A percentile compares a stretch with the other conserved stretches of the same genome.
Evolutionary conservation across 2,113 vertebrate genomes (phyloP).

Genomic region (Tauraco erythrolophus): DNA sequence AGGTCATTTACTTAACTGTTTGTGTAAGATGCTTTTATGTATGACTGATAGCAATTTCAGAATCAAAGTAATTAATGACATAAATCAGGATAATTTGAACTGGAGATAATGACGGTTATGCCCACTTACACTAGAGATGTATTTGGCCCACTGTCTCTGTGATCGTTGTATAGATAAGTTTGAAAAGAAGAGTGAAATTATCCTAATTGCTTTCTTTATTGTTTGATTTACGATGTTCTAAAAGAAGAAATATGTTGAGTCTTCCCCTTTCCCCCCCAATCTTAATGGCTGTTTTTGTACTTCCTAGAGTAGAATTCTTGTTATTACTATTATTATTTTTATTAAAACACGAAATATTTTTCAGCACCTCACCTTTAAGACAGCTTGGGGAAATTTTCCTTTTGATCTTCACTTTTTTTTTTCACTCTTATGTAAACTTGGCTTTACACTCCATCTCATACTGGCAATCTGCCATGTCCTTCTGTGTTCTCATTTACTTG

Average conservation of each 20-base stretch:
- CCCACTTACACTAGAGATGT: not conserved
- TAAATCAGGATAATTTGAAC: not conserved
- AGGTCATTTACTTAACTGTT: not conserved
- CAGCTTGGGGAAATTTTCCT: not conserved
- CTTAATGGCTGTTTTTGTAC: not conserved
- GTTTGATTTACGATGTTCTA: not conserved
- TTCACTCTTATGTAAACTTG: not conserved
- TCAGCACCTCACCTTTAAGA: not conserved
- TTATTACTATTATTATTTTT: not conserved
- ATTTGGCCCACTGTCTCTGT: not conserved
- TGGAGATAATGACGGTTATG: not conserved
- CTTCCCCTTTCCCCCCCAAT: not conserved
- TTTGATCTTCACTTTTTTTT: not conserved
- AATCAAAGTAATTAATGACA: not conserved
- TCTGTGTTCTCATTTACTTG: not conserved
- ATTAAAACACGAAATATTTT: not conserved
- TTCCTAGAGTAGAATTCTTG: not conserved
- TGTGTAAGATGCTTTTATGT: not conserved
- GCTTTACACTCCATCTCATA: not conserved
- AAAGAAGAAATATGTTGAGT: not conserved
- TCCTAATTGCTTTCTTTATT: not conserved
- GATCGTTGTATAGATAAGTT: not conserved
- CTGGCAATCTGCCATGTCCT: not conserved
- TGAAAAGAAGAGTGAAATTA: not conserved
- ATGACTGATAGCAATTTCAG: not conserved